These are phyloP conservation scores for Riptortus pedestris DNA, from an alignment of 1,140 invertebrate genomes.

Conservation along the genomic window DNA sequence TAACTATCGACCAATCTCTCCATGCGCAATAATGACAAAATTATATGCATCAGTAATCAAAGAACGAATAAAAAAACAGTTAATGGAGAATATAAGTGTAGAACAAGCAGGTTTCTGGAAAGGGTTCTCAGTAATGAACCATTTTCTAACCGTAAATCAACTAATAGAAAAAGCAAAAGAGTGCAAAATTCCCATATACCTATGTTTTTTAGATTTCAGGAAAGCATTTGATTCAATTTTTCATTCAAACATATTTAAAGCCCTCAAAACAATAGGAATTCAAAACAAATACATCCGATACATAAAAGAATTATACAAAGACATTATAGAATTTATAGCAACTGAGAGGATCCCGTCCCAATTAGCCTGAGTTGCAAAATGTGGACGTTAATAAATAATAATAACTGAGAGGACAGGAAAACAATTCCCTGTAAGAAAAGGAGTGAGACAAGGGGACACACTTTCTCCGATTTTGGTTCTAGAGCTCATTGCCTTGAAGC, in stretches of 20 bases:
- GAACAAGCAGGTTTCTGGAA: conserved; percentile 35
- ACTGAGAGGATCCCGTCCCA: no score
- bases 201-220: conserved; percentile 2
- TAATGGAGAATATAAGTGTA: conserved; percentile 18
- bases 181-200: conserved; percentile 1
- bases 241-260: background rate
- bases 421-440: no score
- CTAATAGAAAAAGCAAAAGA: conserved; percentile 22
- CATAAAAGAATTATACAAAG: no score
- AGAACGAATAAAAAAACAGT: background rate
- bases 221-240: background rate
- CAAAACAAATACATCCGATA: no score
- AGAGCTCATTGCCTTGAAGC: background rate
- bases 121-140: conserved; percentile 28
- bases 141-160: conserved; percentile 14
- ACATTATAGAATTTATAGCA: no score
- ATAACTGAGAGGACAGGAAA: no score
- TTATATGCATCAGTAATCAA: background rate
- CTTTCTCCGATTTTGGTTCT: no score
- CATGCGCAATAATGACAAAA: background rate
- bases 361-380: no score
- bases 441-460: no score
- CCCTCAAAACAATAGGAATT: background rate
- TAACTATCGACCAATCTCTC: background rate
- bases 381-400: no score